A percentile compares a stretch with the other conserved stretches of the same genome.
Evolutionary conservation across 2,113 vertebrate species (phyloP).

Genomic region (Eclectus roratus): DNA sequence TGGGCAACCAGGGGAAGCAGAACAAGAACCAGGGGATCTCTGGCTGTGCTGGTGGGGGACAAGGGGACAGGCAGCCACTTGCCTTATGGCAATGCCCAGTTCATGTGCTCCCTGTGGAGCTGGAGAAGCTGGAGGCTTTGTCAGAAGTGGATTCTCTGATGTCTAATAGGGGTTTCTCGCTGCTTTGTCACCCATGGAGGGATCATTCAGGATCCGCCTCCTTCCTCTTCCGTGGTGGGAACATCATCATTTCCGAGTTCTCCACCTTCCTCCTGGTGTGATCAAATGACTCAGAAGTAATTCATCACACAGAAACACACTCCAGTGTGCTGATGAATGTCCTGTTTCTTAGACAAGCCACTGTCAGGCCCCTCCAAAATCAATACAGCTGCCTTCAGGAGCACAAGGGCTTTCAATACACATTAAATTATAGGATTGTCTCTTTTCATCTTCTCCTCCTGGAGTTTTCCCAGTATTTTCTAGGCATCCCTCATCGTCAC

Average conservation of each 20-base stretch:
- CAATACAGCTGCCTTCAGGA: not conserved
- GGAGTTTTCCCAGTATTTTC: not conserved
- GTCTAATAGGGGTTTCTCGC: not conserved
- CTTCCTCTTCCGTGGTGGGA: not conserved
- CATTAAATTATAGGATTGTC: rapidly evolving
- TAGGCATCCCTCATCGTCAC: not conserved
- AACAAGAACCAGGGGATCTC: not conserved
- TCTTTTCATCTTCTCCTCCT: not conserved
- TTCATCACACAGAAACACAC: not conserved
- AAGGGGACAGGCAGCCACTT: rapidly evolving
- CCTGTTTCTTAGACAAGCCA: not conserved
- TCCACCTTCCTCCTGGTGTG: not conserved
- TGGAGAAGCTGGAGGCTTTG: not conserved
- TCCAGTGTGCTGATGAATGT: rapidly evolving
- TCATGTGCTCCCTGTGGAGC: not conserved
- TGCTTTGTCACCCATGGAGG: not conserved
- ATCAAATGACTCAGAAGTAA: not conserved
- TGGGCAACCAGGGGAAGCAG: not conserved
- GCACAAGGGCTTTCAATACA: not conserved
- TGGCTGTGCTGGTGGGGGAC: not conserved
- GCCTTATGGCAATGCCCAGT: not conserved
- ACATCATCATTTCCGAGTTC: not conserved
- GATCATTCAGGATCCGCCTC: not conserved
- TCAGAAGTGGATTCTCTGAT: not conserved
- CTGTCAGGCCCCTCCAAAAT: not conserved